These are phyloP conservation scores for Drosophila borealis DNA, from an alignment of 2,888 invertebrate genomes.

Conservation along the genomic window DNA sequence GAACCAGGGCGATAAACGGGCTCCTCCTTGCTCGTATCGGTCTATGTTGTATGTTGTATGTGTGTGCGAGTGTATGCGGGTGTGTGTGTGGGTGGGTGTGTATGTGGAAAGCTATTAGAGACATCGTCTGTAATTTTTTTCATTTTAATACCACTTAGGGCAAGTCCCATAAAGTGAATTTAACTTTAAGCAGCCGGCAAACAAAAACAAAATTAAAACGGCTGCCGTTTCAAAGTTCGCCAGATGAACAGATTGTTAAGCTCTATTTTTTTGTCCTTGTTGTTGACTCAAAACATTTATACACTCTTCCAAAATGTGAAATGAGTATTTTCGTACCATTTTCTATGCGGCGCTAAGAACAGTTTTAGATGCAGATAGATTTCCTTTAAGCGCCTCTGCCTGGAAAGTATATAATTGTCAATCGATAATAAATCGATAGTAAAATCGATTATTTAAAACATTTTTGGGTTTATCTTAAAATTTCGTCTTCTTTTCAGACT, in stretches of 20 bases:
- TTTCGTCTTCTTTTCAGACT: too few relatives aligned
- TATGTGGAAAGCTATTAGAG: constrained; percentile 66
- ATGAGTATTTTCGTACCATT: too few relatives aligned
- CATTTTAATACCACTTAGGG: constrained; percentile 65
- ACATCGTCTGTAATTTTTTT: constrained; percentile 57
- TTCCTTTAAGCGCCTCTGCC: too few relatives aligned
- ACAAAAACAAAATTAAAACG: constrained; percentile 26
- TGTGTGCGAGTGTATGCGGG: constrained; percentile 3
- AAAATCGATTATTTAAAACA: too few relatives aligned
- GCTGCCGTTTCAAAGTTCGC: constrained; percentile 32
- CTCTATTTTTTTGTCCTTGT: neutral
- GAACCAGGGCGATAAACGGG: constrained; percentile 74
- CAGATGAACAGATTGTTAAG: constrained; percentile 28
- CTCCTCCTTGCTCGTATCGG: constrained; percentile 20
- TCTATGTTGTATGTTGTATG: neutral
- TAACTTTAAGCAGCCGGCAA: constrained; percentile 52
- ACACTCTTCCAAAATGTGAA: too few relatives aligned
- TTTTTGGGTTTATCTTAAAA: too few relatives aligned
- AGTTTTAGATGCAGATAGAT: too few relatives aligned
- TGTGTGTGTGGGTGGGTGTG: constrained; percentile 31
- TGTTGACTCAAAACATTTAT: too few relatives aligned
- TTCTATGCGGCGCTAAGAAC: too few relatives aligned
- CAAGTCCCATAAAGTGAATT: constrained; percentile 56
- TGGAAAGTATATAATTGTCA: too few relatives aligned
- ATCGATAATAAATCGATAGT: too few relatives aligned